A percentile compares a stretch with the other conserved stretches of the same genome.
phyloP scores from a whole-genome alignment of 2,888 invertebrate genomes.

The Linnaemya tessellans region DNA sequence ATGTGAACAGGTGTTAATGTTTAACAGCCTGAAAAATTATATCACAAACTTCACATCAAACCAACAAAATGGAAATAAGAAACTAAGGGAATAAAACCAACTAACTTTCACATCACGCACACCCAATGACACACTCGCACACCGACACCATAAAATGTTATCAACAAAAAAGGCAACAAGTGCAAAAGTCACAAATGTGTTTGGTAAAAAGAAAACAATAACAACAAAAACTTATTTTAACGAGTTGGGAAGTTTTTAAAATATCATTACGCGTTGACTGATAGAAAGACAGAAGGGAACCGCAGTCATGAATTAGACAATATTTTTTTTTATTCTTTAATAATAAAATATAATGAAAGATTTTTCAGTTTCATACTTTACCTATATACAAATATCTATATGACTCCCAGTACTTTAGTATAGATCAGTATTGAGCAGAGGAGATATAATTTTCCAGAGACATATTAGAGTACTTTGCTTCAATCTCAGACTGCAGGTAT shows the following conservation, averaged over 20 bases:
- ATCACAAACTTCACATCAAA: conserved; percentile 33
- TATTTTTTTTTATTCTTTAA: background rate
- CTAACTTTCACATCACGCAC: conserved; percentile 57
- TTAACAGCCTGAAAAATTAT: conserved; percentile 66
- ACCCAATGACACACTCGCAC: background rate
- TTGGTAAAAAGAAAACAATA: conserved; percentile 25
- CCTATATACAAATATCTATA: too few relatives aligned
- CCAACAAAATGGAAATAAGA: conserved; percentile 25
- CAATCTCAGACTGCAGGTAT: too few relatives aligned
- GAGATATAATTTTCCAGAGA: too few relatives aligned
- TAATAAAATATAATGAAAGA: too few relatives aligned
- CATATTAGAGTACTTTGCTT: too few relatives aligned
- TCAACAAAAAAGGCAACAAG: conserved; percentile 53
- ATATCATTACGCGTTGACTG: conserved; percentile 25
- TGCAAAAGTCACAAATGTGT: conserved; percentile 67
- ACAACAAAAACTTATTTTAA: conserved; percentile 33
- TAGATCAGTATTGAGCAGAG: too few relatives aligned
- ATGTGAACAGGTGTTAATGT: conserved; percentile 68
- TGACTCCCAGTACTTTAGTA: too few relatives aligned
- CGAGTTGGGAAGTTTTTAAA: conserved; percentile 1
- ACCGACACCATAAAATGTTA: background rate
- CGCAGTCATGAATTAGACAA: background rate
- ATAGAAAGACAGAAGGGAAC: background rate
- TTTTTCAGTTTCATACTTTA: too few relatives aligned
- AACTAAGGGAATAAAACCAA: background rate